A percentile compares a stretch with the other conserved stretches of the same genome.
These are phyloP conservation scores for Sminthurides aquaticus DNA, from an alignment of 2,888 invertebrate species.

Conservation along the genomic window DNA sequence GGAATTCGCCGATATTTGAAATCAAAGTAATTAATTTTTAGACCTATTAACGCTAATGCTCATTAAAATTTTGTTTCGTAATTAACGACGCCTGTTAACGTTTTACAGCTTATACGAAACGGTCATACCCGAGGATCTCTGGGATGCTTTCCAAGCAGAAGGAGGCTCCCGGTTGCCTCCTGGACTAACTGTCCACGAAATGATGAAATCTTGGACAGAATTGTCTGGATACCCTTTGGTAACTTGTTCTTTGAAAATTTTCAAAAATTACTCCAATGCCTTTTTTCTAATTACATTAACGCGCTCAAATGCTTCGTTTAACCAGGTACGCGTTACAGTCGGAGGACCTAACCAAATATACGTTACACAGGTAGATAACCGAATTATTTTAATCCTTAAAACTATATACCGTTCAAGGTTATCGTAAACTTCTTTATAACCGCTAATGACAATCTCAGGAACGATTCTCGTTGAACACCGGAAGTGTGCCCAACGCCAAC, in stretches of 20 bases:
- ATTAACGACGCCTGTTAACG: not conserved
- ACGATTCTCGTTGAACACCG: slow-evolving; percentile 3
- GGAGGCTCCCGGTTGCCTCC: not conserved
- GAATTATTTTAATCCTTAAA: not conserved
- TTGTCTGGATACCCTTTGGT: slow-evolving; percentile 26
- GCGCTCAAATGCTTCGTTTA: not conserved
- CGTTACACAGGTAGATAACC: slow-evolving; percentile 6
- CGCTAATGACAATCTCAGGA: slow-evolving; percentile 12
- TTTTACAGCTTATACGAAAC: not conserved
- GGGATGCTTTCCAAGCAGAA: slow-evolving; percentile 18
- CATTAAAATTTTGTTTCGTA: not conserved
- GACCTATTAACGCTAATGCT: not conserved
- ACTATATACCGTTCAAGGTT: not conserved
- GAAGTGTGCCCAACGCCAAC: not conserved
- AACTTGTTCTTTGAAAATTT: not conserved
- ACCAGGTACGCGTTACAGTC: not conserved
- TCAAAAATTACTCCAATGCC: not conserved
- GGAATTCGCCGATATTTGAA: slow-evolving; percentile 22
- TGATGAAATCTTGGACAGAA: slow-evolving; percentile 25
- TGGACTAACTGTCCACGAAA: slow-evolving; percentile 16
- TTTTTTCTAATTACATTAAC: not conserved
- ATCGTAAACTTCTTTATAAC: no score
- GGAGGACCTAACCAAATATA: not conserved
- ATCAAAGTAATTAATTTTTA: slow-evolving; percentile 16
- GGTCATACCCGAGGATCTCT: slow-evolving; percentile 19